A percentile compares a stretch with the other conserved stretches of the same genome.
phyloP scores from a whole-genome alignment of 2,797 vertebrate genomes.

The Pangasius krempfi region DNA sequence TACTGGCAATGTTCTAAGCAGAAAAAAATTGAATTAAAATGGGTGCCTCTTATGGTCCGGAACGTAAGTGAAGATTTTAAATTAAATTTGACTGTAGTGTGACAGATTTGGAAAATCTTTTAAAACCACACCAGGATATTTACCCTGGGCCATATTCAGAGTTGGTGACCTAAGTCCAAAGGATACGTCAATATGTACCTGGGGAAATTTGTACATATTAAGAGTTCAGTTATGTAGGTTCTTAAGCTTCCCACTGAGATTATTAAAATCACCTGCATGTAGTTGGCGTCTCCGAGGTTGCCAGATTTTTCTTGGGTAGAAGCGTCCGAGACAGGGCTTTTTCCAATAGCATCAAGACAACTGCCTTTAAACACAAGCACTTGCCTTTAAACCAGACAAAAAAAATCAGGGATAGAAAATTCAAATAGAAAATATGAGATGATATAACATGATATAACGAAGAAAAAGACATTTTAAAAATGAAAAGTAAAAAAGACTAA shows the following conservation, averaged over 20 bases:
- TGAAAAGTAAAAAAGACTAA: background rate
- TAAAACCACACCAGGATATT: background rate
- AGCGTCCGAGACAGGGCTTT: background rate
- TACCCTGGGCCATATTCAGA: constrained; percentile 5
- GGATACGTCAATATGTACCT: no score
- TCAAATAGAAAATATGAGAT: no score
- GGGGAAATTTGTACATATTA: background rate
- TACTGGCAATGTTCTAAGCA: background rate
- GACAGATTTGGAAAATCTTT: background rate
- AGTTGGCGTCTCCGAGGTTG: background rate
- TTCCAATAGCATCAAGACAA: background rate
- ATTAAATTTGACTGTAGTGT: background rate
- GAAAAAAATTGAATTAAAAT: background rate
- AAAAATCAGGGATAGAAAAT: background rate
- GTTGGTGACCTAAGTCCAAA: background rate
- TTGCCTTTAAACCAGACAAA: background rate
- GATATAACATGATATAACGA: background rate
- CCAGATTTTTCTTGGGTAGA: background rate
- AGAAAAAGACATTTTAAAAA: background rate
- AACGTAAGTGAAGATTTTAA: background rate
- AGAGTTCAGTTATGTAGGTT: background rate
- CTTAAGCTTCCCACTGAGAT: background rate
- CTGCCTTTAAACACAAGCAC: constrained; percentile 11
- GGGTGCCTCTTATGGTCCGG: background rate
- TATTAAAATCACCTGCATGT: background rate